Evolutionary conservation across 2,888 invertebrate species (phyloP).

Genomic region (Drosophila vallismaia): DNA sequence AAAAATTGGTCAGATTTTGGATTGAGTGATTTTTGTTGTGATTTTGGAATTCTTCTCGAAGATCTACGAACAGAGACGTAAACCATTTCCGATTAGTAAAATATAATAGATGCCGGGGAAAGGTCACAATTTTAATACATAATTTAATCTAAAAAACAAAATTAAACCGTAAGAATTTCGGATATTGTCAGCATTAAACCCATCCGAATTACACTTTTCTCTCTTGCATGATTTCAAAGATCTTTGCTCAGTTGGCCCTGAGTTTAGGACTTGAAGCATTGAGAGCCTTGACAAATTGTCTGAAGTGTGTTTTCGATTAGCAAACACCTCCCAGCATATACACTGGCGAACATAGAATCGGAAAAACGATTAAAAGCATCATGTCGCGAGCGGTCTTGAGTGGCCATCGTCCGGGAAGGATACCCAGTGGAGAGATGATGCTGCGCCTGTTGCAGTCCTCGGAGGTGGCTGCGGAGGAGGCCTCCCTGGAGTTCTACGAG

Average conservation of each 20-base stretch:
- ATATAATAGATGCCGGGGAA: too few species aligned
- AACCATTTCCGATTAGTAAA: too few species aligned
- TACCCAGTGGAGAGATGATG: constrained; percentile 6
- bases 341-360: background rate
- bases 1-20: too few species aligned
- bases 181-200: too few species aligned
- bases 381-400: constrained; percentile 5
- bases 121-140: too few species aligned
- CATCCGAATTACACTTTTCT: background rate
- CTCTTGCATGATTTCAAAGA: too few species aligned
- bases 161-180: too few species aligned
- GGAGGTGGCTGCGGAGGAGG: constrained; percentile 36
- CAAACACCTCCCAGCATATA: background rate
- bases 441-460: constrained; percentile 11
- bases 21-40: too few species aligned
- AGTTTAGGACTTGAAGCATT: background rate
- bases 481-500: constrained; percentile 49
- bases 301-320: background rate
- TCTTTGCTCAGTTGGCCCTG: background rate
- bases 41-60: too few species aligned
- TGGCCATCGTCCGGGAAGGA: background rate
- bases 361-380: background rate
- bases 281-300: background rate
- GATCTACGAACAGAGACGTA: too few species aligned
- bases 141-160: too few species aligned